Percentiles rank a stretch among this genome's conserved stretches.
Evolutionary conservation across 92 coral and sea anemone genomes (phyloP).

Genomic region (Bergia puertoricense): DNA sequence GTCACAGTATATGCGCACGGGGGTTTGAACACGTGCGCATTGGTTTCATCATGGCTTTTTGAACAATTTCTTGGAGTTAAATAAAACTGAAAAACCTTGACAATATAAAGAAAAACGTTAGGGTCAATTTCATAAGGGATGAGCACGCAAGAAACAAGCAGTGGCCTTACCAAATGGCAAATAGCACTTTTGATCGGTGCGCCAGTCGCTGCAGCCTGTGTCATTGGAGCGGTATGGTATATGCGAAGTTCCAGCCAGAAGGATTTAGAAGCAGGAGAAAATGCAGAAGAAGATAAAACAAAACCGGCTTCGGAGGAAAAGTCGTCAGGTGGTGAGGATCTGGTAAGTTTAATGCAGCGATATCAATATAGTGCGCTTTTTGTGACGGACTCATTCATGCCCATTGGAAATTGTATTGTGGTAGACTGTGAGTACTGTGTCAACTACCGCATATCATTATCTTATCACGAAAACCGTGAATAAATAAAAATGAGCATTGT

Average conservation of each 20-base stretch:
- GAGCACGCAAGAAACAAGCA: conserved; percentile 75
- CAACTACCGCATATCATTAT: too few species aligned
- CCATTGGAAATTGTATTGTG: too few species aligned
- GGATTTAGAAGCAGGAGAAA: conserved; percentile 13
- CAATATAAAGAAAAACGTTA: neutral
- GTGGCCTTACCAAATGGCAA: conserved; percentile 81
- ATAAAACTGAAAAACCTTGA: neutral
- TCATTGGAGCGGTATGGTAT: conserved; percentile 75
- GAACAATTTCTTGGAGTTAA: neutral
- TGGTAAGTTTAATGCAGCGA: conserved; percentile 9
- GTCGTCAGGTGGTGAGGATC: neutral
- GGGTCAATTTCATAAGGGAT: conserved; percentile 24
- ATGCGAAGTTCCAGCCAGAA: conserved; percentile 42
- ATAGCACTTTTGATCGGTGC: conserved; percentile 75
- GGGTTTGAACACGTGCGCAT: conserved; percentile 39
- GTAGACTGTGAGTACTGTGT: too few species aligned
- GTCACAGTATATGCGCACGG: conserved; percentile 16
- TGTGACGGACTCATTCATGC: neutral
- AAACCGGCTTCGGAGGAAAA: conserved; percentile 14
- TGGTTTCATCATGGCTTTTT: conserved; percentile 14
- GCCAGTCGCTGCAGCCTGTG: conserved; percentile 74
- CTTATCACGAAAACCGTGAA: too few species aligned
- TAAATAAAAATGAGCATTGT: too few species aligned
- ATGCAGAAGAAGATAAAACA: neutral
- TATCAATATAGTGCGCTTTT: neutral